Evolutionary conservation across 2,888 invertebrate species (phyloP), one percentile per base, ranked within the genome.

Genomic region (Saturnia pavonia): DNA sequence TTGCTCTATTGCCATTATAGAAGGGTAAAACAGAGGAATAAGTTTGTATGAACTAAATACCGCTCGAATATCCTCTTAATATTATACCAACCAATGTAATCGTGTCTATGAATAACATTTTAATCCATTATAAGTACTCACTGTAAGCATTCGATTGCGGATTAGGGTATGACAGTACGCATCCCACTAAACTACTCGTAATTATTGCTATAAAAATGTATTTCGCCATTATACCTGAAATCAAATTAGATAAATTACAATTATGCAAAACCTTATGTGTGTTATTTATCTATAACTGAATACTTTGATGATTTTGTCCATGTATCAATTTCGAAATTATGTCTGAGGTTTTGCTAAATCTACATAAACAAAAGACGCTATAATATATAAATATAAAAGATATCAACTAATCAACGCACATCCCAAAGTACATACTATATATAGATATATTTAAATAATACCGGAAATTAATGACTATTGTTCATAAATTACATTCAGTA

Each of bases 221-320:
- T 51, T 54, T 67, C 19, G 66, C 25, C 70, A 70, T 70, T 70
- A 40, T 67, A 65, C 25, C 65, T 66, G 65, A 70, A 70, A 57
- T 16, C 3, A 42, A 22, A 45, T 2, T n/a, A 45, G 1, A 57
- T 22, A 8, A 1, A 60, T 19, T 45, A 19, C 4, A 25, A 8
- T 25, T 14, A 25, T 25, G 3, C 57, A 27, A 57, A 27, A 14
- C 9, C 22, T n/a, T 22, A 54, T 22, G 3, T 22, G 22, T 8
- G 8, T 9, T n/a, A 9, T 54, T 22, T 54, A 7, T 8, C 12
- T 48, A 48, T 48, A 48, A 11, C 48, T 11, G 48, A 48, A 48
- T 19, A 12, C 48, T 19, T 48, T 48, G 1, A 43, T 19, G 48
- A 19, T 2, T 19, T 48, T 3, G 4, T 6, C 12, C 19, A 48